Evolutionary conservation across 2,888 invertebrate genomes (phyloP).

Genomic region (Branchellion lobata): DNA sequence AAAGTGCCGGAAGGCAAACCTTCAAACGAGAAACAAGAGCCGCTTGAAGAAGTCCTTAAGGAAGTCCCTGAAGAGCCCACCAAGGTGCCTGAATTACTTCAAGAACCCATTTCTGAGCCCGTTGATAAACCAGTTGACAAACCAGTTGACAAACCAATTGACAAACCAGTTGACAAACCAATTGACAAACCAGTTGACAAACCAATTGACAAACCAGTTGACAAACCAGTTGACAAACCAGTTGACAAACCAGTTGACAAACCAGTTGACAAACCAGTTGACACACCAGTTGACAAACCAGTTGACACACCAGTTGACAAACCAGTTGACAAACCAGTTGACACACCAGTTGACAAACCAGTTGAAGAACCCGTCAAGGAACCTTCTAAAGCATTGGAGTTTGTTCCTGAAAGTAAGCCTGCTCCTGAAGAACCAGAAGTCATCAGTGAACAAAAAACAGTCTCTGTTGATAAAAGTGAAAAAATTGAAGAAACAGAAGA

Average conservation of each 20-base stretch:
- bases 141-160: neutral
- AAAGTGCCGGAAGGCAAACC: neutral
- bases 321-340: no score
- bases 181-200: neutral
- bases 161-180: neutral
- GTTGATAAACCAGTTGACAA: neutral
- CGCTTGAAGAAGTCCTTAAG: neutral
- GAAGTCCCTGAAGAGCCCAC: neutral
- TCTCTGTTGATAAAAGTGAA: neutral
- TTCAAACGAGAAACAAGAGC: neutral
- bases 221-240: neutral
- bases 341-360: neutral
- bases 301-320: no score
- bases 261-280: no score
- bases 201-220: neutral
- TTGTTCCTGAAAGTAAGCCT: no score
- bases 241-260: neutral
- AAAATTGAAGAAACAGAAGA: neutral
- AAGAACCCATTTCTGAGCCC: slow-evolving; percentile 6
- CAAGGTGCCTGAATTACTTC: neutral
- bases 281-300: no score
- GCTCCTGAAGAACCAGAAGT: no score
- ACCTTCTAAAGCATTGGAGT: neutral
- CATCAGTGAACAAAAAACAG: no score
- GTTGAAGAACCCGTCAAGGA: neutral